A percentile compares a stretch with the other conserved stretches of the same genome.
phyloP scores from a whole-genome alignment of 2,888 invertebrate genomes.

The Elaeidobius kamerunicus region DNA sequence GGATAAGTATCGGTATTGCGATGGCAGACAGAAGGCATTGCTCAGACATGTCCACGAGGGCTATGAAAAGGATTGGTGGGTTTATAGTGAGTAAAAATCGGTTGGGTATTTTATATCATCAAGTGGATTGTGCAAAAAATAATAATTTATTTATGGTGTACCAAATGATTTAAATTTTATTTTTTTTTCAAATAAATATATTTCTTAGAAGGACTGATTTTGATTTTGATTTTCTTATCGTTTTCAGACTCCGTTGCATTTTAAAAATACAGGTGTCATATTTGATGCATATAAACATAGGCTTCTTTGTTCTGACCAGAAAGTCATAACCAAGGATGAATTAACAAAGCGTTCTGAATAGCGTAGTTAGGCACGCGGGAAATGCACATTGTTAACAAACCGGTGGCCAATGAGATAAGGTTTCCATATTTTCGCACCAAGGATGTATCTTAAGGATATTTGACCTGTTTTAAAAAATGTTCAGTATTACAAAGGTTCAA shows the following conservation, averaged over 20 bases:
- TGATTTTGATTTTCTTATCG: background rate
- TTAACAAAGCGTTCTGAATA: no score
- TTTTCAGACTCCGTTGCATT: background rate
- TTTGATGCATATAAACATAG: no score
- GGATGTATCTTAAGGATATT: no score
- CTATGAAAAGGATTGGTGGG: slow-evolving; percentile 98
- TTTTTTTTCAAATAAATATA: slow-evolving; percentile 22
- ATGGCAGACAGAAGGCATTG: slow-evolving; percentile 91
- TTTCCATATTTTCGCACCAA: no score
- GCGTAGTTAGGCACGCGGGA: no score
- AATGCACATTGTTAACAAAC: no score
- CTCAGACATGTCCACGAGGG: slow-evolving; percentile 98
- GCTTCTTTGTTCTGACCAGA: no score
- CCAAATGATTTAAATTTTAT: slow-evolving; percentile 24
- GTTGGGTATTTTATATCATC: slow-evolving; percentile 2
- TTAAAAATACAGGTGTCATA: no score
- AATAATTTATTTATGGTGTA: slow-evolving; percentile 16
- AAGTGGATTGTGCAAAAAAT: slow-evolving; percentile 11
- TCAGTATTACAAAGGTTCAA: no score
- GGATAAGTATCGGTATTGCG: slow-evolving; percentile 98
- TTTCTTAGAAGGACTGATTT: slow-evolving; percentile 9
- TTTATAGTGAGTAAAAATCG: slow-evolving; percentile 74
- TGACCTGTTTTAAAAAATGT: no score
- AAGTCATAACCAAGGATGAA: no score
- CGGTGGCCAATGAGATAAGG: no score